phyloP scores from a whole-genome alignment of 2,888 invertebrate species.

The Gisinianus flammeolus region DNA sequence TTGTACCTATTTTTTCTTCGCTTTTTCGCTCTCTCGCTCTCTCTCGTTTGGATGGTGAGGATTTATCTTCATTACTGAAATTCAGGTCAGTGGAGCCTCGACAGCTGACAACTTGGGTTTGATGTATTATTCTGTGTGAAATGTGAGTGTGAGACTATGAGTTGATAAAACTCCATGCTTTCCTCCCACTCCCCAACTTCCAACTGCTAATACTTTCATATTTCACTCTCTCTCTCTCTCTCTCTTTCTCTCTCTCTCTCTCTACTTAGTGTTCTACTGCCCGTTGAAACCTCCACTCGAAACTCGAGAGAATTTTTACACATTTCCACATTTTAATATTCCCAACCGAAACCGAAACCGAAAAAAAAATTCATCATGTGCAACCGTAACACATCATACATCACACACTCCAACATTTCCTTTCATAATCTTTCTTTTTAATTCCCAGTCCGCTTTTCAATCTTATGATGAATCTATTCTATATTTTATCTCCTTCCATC shows the following conservation, averaged over 20 bases:
- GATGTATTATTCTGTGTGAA: constrained; percentile 39
- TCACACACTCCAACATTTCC: too few species aligned
- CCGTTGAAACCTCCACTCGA: too few species aligned
- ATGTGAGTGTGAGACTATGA: too few species aligned
- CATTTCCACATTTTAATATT: too few species aligned
- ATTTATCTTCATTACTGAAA: constrained; percentile 41
- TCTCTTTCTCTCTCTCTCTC: not conserved
- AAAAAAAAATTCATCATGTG: too few species aligned
- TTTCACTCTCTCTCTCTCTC: not conserved
- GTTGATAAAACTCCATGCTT: constrained; percentile 30
- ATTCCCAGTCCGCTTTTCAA: constrained; percentile 26
- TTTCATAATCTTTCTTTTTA: constrained; percentile 8
- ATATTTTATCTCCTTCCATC: not conserved
- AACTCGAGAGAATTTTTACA: too few species aligned
- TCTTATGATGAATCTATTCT: constrained; percentile 18
- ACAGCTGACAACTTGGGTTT: constrained; percentile 33
- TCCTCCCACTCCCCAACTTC: not conserved
- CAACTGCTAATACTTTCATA: not conserved
- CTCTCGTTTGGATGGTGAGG: not conserved
- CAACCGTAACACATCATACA: too few species aligned
- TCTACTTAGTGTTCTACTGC: too few species aligned
- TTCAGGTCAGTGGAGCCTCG: constrained; percentile 40
- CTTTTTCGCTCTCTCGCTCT: not conserved
- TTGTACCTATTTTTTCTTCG: too few species aligned
- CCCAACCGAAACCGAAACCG: too few species aligned